Base-by-base conservation (phyloP, 2,888 invertebrate species). In the Synergus umbraculus region DNA sequence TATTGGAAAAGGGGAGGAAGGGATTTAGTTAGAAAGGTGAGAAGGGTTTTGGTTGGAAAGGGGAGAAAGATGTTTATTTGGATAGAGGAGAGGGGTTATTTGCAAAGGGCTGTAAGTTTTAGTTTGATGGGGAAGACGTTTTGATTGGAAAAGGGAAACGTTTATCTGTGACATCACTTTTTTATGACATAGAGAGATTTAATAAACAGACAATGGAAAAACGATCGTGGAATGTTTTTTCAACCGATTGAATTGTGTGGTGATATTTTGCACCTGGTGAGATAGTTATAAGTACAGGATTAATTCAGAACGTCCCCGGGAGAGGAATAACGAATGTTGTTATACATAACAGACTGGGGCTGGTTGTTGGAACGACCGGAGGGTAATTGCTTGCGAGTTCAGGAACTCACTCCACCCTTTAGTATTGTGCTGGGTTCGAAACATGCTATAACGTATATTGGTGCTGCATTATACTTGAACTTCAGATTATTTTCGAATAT, bases 281-380 rank as follows among this genome's bases (percentile, higher is more conserved):
- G 29, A 22, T 63, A 29, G 63, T 12, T 63, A 63, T 4, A 63
- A 18, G 63, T 5, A 60, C 22, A 29, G 85, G 86, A 89, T 88
- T 88, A 88, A 89, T 89, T 88, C 84, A 83, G 78, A 87, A 83
- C 84, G 86, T 86, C 85, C 86, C 85, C 87, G 76, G 81, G 84
- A 82, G 86, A 83, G 83, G 82, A 86, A 86, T 85, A 88, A 88
- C 88, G 87, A 89, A 87, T 85, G 81, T 82, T 84, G 81, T 82
- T 84, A 81, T 63, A 29, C 22, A 63, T 83, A 84, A 83, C 81
- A 73, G 78, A 63, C 80, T 80, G 77, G 54, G 77, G 76, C 67
- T 80, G 60, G 82, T 67, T 76, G 60, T 43, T 79, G 78, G 77
- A 83, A 82, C 81, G 76, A 73, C 79, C 77, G 29, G 63, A 58